phyloP scores from a whole-genome alignment of 53 echinoderm and acorn worm genomes.

The Stichopus horrens region DNA sequence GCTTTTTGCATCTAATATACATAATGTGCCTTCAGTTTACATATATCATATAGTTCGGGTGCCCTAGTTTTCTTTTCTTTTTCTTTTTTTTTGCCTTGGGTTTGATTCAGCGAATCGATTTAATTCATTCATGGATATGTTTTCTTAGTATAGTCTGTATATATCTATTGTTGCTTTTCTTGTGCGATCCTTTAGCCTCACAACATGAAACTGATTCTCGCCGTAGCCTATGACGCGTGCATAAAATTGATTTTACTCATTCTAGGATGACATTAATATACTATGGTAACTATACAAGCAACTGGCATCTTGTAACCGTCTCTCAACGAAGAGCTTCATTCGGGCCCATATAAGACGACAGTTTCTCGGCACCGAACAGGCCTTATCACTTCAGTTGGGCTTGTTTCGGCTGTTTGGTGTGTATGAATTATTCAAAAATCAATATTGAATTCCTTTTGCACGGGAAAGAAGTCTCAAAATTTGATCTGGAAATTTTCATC shows the following conservation, averaged over 20 bases:
- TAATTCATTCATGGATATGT: too few relatives aligned
- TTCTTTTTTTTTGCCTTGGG: too few relatives aligned
- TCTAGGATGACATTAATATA: neutral
- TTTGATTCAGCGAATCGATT: too few relatives aligned
- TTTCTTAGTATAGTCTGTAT: too few relatives aligned
- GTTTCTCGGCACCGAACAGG: neutral
- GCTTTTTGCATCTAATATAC: too few relatives aligned
- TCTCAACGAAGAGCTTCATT: neutral
- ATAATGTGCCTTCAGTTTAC: too few relatives aligned
- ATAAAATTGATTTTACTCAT: neutral
- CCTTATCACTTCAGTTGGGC: neutral
- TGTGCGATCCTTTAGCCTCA: neutral
- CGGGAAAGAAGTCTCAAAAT: neutral
- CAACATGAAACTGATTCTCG: neutral
- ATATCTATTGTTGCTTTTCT: too few relatives aligned
- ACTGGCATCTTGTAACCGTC: neutral
- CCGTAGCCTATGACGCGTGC: neutral
- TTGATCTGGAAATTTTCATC: neutral
- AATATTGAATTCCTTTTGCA: neutral
- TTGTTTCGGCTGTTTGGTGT: neutral
- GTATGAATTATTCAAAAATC: constrained; percentile 10
- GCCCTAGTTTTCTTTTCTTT: too few relatives aligned
- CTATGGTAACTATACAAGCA: neutral
- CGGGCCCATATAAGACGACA: neutral
- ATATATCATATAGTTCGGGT: too few relatives aligned